Evolutionary conservation across 2,888 invertebrate genomes (phyloP), one percentile per base, ranked within the genome.

Genomic region (Hyles lineata): DNA sequence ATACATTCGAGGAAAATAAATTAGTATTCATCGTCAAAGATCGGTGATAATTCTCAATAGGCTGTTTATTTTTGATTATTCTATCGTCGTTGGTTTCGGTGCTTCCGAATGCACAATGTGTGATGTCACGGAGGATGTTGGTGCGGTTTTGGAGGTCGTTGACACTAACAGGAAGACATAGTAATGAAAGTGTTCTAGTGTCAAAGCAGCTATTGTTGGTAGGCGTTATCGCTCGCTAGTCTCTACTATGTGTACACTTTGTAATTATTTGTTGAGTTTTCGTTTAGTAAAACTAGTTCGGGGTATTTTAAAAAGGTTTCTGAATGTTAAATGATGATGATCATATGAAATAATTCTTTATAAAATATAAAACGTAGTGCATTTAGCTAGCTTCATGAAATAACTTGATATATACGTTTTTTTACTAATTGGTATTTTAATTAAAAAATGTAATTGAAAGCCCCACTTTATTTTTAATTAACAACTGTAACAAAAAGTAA

Each of bases 1-100:
- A 55, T 70, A 73, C 78, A 75, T 76, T 77, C 74, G 76, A 78
- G 79, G 77, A 76, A 81, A 78, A 76, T 50, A 17, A 60, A 35
- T 74, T 74, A 75, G 73, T 72, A 75, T 73, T 72, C 74, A 43
- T 23, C 25, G 50, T 9, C 63, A 55, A 55, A n/a, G n/a, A n/a
- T 55, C n/a, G 43, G 23, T 67, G 55, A 62, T 60, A 72, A 50
- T 67, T 67, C n/a, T 67, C 50, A 50, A 67, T 50, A 67, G 67
- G 67, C 67, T 50, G 43, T 67, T 50, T 15, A 63, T 21, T 17
- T 43, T 43, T 50, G 23, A 55, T 55, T 60, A 60, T 60, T 60
- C 60, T 60, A 6, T 17, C 25, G 43, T 23, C 67, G 67, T 67
- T 67, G 43, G 43, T 50, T 67, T 67, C 67, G 43, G 50, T 67